phyloP scores from a whole-genome alignment of 1,140 invertebrate genomes.

The Vanessa atalanta region DNA sequence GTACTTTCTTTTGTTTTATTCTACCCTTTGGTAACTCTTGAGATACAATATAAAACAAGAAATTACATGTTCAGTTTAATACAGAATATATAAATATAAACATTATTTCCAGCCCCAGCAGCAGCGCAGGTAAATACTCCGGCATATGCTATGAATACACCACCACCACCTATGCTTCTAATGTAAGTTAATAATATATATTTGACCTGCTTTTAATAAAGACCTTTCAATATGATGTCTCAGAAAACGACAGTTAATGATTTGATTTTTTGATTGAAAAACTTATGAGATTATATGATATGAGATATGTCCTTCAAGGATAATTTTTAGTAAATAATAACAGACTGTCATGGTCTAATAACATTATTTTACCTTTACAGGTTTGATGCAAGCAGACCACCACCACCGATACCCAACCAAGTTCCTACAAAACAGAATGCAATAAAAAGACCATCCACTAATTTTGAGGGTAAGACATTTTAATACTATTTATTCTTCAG shows the following conservation, averaged over 20 bases:
- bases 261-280: too few species aligned
- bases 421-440: too few species aligned
- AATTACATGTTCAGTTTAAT: not conserved
- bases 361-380: slow-evolving; percentile 17
- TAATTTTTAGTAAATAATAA: too few species aligned
- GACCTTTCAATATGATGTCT: not conserved
- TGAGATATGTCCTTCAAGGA: too few species aligned
- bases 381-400: slow-evolving; percentile 44
- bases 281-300: too few species aligned
- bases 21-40: too few species aligned
- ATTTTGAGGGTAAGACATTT: slow-evolving; percentile 15
- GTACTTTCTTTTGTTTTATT: slow-evolving; percentile 5
- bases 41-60: too few species aligned
- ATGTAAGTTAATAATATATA: slow-evolving; percentile 2
- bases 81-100: not conserved
- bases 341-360: too few species aligned
- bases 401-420: slow-evolving; percentile 34
- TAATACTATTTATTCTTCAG: slow-evolving; percentile 4
- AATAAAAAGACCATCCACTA: slow-evolving; percentile 4
- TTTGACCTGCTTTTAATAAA: not conserved
- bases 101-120: slow-evolving; percentile 15
- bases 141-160: slow-evolving; percentile 4
- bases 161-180: not conserved
- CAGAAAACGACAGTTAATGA: too few species aligned
- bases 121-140: not conserved